These are phyloP conservation scores for Cephalopterus ornatus DNA, from an alignment of 2,113 vertebrate species.

Conservation along the genomic window DNA sequence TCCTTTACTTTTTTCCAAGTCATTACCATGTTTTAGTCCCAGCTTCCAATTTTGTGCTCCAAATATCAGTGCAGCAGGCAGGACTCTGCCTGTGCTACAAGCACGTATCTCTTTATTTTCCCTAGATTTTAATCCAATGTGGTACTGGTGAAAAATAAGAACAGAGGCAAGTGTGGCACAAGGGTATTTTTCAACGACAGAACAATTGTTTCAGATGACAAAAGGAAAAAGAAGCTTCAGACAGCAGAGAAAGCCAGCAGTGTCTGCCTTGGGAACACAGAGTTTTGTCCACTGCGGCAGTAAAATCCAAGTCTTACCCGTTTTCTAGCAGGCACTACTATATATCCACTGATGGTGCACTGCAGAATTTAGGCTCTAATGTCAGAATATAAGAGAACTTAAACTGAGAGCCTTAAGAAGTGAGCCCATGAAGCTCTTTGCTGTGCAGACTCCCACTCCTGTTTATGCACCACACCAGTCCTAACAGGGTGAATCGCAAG, in stretches of 20 bases:
- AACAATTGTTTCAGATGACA: neutral
- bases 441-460: neutral
- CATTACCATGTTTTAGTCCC: neutral
- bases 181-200: neutral
- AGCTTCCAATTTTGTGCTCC: constrained; percentile 11
- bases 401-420: neutral
- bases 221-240: neutral
- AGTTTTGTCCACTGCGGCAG: neutral
- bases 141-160: neutral
- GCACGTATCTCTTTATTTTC: neutral
- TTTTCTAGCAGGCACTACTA: neutral
- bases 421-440: neutral
- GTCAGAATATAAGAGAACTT: neutral
- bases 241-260: neutral
- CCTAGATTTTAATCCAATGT: neutral
- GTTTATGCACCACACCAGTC: rapidly evolving
- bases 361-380: neutral
- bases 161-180: neutral
- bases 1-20: neutral
- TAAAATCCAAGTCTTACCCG: neutral
- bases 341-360: neutral
- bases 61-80: neutral
- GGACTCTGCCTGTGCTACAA: neutral
- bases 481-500: neutral
- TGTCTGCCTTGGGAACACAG: neutral